Evolutionary conservation across 2,888 invertebrate genomes (phyloP).

Genomic region (Hydroisotoma schaefferi): DNA sequence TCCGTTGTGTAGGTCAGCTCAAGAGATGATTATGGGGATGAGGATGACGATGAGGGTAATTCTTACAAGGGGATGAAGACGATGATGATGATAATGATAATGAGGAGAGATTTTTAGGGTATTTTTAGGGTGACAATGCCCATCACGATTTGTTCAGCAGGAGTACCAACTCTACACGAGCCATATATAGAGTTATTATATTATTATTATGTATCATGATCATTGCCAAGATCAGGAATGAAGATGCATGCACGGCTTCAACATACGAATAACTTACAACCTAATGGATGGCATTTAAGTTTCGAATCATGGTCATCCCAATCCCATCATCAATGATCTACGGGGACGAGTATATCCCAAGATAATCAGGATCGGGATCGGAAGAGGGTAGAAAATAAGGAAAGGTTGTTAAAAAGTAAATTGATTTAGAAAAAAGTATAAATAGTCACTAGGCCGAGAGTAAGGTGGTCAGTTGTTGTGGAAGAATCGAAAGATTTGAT

Average conservation of each 20-base stretch:
- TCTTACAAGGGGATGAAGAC: background rate
- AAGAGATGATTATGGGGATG: background rate
- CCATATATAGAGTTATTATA: too few species aligned
- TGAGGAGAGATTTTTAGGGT: background rate
- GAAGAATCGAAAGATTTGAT: too few species aligned
- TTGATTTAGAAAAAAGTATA: background rate
- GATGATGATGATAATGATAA: background rate
- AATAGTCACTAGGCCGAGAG: background rate
- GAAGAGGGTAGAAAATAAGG: too few species aligned
- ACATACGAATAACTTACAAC: background rate
- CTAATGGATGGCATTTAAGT: background rate
- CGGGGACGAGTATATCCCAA: too few species aligned
- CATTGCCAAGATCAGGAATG: too few species aligned
- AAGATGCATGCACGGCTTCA: too few species aligned
- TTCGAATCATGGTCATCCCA: slow-evolving; percentile 3
- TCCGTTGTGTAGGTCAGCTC: slow-evolving; percentile 6
- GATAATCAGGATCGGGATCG: too few species aligned
- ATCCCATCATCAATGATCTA: background rate
- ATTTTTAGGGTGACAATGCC: slow-evolving; percentile 2
- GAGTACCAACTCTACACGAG: background rate
- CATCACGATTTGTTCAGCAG: background rate
- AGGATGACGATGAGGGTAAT: background rate
- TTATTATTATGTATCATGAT: too few species aligned
- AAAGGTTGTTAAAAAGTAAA: background rate
- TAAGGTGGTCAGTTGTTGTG: too few species aligned